Conservation (phyloP, 2,888 invertebrate species). For the Dioctria rufipes region DNA sequence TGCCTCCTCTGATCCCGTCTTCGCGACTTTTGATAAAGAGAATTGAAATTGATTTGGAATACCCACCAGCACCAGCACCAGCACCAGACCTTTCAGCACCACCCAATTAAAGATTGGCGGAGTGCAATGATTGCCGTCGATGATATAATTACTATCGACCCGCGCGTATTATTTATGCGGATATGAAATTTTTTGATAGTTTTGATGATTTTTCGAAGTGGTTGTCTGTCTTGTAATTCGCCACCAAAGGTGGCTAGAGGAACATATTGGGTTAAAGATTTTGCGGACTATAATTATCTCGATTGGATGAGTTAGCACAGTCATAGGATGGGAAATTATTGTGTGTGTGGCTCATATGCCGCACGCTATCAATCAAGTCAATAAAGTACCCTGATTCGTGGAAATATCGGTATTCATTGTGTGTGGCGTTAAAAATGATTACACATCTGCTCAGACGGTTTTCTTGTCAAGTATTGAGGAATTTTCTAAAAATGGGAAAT, state of each 20-base stretch:
- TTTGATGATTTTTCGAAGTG: background rate
- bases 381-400: too few relatives aligned
- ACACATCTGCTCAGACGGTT: too few relatives aligned
- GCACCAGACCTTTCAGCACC: constrained; percentile 17
- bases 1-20: background rate
- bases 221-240: background rate
- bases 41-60: constrained; percentile 20
- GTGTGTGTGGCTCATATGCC: background rate
- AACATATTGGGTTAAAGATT: background rate
- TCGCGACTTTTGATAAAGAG: constrained; percentile 11
- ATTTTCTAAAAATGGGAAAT: too few relatives aligned
- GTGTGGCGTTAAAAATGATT: too few relatives aligned
- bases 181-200: constrained; percentile 9
- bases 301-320: constrained; percentile 7
- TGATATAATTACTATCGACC: constrained; percentile 16
- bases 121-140: background rate
- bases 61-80: too few relatives aligned
- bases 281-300: constrained; percentile 20
- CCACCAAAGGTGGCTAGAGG: constrained; percentile 11
- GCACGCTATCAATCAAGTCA: constrained; percentile 15
- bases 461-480: too few relatives aligned
- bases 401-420: too few relatives aligned
- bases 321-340: background rate
- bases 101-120: background rate
- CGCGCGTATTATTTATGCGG: constrained; percentile 22